phyloP scores from a whole-genome alignment of 2,888 invertebrate species.

The Pilophorus perplexus region DNA sequence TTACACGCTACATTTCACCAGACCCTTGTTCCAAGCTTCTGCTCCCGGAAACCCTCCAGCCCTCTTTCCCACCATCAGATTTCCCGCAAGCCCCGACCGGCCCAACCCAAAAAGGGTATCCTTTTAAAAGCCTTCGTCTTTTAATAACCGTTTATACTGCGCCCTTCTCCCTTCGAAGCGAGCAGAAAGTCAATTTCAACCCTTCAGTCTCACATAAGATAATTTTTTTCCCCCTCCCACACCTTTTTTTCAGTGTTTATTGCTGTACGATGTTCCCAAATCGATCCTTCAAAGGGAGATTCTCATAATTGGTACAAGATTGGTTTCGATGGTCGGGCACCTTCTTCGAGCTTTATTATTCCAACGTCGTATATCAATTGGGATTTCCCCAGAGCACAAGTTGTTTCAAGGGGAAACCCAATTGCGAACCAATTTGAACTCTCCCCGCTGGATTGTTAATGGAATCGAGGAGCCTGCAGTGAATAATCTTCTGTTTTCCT shows the following conservation, averaged over 20 bases:
- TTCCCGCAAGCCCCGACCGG: neutral
- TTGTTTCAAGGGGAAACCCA: too few relatives aligned
- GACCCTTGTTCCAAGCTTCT: neutral
- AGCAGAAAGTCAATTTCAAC: conserved; percentile 19
- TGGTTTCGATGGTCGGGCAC: too few relatives aligned
- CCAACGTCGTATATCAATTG: too few relatives aligned
- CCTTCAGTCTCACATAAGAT: conserved; percentile 13
- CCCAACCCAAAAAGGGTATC: neutral
- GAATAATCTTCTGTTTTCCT: too few relatives aligned
- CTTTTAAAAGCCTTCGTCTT: neutral
- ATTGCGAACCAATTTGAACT: too few relatives aligned
- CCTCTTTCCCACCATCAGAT: neutral
- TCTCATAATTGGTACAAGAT: conserved; percentile 15
- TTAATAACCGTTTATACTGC: conserved; percentile 10
- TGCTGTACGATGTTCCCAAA: too few relatives aligned
- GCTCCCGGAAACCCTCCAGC: neutral
- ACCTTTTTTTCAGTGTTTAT: neutral
- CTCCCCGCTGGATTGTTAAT: too few relatives aligned
- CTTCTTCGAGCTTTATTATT: too few relatives aligned
- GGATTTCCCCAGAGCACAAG: too few relatives aligned
- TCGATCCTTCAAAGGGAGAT: neutral
- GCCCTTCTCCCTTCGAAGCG: too few relatives aligned
- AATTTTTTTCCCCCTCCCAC: neutral
- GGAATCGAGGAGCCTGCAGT: too few relatives aligned
- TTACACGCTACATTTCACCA: conserved; percentile 22